Conservation (phyloP, 2,113 vertebrate genomes). For the Coptodon rendalli region DNA sequence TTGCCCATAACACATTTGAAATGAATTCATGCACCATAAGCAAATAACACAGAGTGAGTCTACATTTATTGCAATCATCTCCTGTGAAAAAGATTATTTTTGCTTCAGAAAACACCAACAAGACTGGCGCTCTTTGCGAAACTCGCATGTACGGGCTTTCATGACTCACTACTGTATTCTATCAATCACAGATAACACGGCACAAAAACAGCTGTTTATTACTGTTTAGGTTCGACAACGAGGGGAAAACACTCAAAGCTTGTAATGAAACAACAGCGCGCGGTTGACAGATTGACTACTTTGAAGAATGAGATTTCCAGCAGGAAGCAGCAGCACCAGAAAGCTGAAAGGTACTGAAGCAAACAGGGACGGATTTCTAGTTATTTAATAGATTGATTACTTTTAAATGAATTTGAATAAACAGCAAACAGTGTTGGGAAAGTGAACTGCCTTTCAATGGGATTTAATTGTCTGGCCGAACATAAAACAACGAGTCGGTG, state of each 20-base stretch:
- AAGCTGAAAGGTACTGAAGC: not conserved
- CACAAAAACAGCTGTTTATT: not conserved
- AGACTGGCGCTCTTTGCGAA: not conserved
- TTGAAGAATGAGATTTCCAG: not conserved
- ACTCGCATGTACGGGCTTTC: not conserved
- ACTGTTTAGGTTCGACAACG: not conserved
- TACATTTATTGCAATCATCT: not conserved
- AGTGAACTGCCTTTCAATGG: not conserved
- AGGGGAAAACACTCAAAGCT: not conserved
- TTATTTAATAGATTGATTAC: not conserved
- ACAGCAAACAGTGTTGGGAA: not conserved
- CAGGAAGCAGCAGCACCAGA: not conserved
- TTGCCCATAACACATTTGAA: not conserved
- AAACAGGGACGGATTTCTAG: not conserved
- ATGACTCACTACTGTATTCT: not conserved
- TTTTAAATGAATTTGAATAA: constrained; percentile 4
- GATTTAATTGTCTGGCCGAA: not conserved
- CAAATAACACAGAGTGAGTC: not conserved
- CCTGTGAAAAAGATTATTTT: not conserved
- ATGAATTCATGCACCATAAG: not conserved
- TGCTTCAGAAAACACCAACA: not conserved
- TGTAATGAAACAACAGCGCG: not conserved
- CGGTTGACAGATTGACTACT: not conserved
- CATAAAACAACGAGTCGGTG: not conserved
- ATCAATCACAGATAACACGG: not conserved